Base-by-base conservation (phyloP, 2,797 vertebrate genomes). In the Epinephelus coioides region DNA sequence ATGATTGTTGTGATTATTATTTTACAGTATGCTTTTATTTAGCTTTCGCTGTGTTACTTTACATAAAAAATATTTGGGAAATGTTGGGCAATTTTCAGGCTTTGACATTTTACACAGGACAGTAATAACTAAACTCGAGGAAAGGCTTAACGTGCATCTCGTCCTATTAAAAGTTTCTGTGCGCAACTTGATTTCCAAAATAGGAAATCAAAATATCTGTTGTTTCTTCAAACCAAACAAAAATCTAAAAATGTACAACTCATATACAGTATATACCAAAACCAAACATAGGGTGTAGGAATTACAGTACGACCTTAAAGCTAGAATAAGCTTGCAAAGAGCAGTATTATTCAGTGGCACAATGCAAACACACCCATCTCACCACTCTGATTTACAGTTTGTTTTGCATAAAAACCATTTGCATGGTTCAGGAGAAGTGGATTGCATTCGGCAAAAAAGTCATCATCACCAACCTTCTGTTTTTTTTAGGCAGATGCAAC, bases 321-420 rank as follows among this genome's bases (percentile, higher is more conserved):
- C 44, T 64, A 23, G 12, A 62, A 62, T 13, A 40, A 38, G 54
- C 62, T 63, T 38, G 34, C 14, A 44, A 30, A 56, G 47, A 69
- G 27, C 69, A 72, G 34, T 69, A 51, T 17, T 66, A 73, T 9
- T 76, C 5, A 6, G 50, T 23, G 53, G 47, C 69, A 62, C 66
- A 81, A 81, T 88, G 90, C 81, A 90, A 78, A 86, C 19, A 30
- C 38, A 19, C 55, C 69, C 51, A 50, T 70, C 47, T 62, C 53
- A 61, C 44, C 69, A 9, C 61, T 55, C 38, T 21, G 64, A 64
- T 63, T 46, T 64, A 43, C 56, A 60, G 46, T 83, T 51, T 64
- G 21, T 83, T 84, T 93, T 91, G 88, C 85, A 92, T 90, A 86
- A 77, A 56, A 51, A 73, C 51, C n/a, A 80, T 63, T 82, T 23